Conservation (phyloP, 2,797 vertebrate genomes). For the Chrosomus eos region DNA sequence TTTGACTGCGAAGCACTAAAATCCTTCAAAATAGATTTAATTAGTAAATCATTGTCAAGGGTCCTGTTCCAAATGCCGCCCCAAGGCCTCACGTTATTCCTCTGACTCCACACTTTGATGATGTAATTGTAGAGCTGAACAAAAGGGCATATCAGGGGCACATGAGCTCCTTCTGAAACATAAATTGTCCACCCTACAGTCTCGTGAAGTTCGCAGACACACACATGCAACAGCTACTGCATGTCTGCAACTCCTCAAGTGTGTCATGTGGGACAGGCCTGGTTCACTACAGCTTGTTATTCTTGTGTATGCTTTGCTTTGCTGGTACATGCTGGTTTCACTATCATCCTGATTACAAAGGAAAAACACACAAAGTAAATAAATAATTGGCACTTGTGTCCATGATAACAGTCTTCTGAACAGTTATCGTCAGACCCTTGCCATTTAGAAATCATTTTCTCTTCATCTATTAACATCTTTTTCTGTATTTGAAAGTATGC, state of each 20-base stretch:
- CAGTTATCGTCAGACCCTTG: not conserved
- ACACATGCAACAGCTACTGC: not conserved
- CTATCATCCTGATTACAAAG: not conserved
- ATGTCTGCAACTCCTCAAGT: not conserved
- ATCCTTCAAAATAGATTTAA: conserved; percentile 20
- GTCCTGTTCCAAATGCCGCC: conserved; percentile 28
- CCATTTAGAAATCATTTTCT: not conserved
- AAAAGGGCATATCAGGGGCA: conserved; percentile 1
- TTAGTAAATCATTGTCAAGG: conserved; percentile 24
- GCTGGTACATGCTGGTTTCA: not conserved
- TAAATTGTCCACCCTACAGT: not conserved
- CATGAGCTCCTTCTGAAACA: not conserved
- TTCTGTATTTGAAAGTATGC: not conserved
- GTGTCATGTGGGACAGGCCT: conserved; percentile 1
- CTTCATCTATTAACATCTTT: not conserved
- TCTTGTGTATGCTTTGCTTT: not conserved
- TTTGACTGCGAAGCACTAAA: not conserved
- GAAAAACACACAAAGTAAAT: not conserved
- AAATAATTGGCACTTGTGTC: not conserved
- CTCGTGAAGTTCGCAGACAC: not conserved
- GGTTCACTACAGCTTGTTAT: not conserved
- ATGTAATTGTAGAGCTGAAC: not conserved
- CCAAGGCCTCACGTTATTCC: not conserved
- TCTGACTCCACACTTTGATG: conserved; percentile 16
- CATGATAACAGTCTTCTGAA: not conserved